A percentile compares a stretch with the other conserved stretches of the same genome.
phyloP scores from a whole-genome alignment of 2,888 invertebrate species.

The Oligia fasciuncula region DNA sequence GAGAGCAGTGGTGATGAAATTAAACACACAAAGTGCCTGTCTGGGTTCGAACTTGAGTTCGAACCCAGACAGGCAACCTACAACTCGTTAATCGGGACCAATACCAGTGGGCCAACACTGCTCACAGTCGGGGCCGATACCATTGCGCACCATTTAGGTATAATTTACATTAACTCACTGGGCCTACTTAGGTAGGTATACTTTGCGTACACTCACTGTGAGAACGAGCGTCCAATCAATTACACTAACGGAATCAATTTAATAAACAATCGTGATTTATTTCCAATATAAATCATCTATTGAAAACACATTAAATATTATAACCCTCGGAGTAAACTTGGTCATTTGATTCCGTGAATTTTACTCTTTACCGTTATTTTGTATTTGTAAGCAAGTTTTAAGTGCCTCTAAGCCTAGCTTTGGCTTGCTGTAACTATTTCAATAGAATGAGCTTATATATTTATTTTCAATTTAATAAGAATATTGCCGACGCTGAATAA shows the following conservation, averaged over 20 bases:
- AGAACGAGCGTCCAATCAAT: constrained; percentile 31
- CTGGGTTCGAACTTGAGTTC: background rate
- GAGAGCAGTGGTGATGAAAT: background rate
- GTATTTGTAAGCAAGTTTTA: constrained; percentile 32
- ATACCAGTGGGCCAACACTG: background rate
- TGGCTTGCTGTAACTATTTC: constrained; percentile 21
- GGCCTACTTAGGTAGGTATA: background rate
- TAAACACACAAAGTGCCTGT: background rate
- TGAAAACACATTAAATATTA: constrained; percentile 37
- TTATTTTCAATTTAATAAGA: constrained; percentile 12
- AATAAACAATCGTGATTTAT: constrained; percentile 49
- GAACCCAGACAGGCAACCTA: too few relatives aligned
- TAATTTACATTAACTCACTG: constrained; percentile 39
- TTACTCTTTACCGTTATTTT: constrained; percentile 38
- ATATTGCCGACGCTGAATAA: background rate
- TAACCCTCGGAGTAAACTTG: constrained; percentile 21
- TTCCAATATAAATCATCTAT: constrained; percentile 46
- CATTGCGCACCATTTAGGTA: background rate
- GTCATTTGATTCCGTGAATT: constrained; percentile 21
- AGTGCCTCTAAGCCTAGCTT: constrained; percentile 7
- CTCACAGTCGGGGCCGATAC: background rate
- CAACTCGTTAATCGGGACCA: background rate
- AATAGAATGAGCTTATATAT: constrained; percentile 5
- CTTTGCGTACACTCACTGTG: constrained; percentile 38
- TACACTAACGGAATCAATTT: constrained; percentile 32